These are phyloP conservation scores for Apodemia zela DNA, from an alignment of 2,888 invertebrate genomes.

Conservation along the genomic window DNA sequence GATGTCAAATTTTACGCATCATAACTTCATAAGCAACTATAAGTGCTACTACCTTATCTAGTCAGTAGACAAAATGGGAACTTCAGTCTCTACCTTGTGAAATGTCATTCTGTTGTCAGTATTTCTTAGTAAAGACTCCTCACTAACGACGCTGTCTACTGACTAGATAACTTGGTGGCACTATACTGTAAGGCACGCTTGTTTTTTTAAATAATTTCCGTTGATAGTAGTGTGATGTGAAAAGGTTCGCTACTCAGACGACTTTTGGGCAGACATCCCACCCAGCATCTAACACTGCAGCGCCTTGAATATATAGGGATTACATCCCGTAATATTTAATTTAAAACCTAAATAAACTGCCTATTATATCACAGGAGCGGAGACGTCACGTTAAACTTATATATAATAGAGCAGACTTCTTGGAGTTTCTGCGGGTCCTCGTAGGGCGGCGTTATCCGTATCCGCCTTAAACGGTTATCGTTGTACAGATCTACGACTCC, in stretches of 20 bases:
- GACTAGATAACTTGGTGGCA: too few relatives aligned
- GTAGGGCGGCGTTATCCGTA: conserved; percentile 51
- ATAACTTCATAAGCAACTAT: too few relatives aligned
- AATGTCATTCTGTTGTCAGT: too few relatives aligned
- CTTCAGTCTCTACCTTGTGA: too few relatives aligned
- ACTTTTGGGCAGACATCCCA: neutral
- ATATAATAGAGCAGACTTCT: conserved; percentile 48
- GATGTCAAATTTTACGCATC: too few relatives aligned
- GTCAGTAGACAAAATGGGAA: too few relatives aligned
- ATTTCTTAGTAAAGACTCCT: too few relatives aligned
- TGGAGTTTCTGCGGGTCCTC: conserved; percentile 39
- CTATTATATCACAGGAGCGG: conserved; percentile 40
- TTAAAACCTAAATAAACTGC: neutral
- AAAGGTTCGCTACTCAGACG: neutral
- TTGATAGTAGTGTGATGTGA: neutral
- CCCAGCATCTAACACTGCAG: neutral
- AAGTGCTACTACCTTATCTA: too few relatives aligned
- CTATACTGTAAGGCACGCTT: too few relatives aligned
- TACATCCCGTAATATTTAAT: neutral
- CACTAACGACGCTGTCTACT: too few relatives aligned
- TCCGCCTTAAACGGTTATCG: conserved; percentile 44
- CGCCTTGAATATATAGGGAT: neutral
- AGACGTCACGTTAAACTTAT: conserved; percentile 57
- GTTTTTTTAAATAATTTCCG: neutral
- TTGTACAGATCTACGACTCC: conserved; percentile 84